These are phyloP conservation scores for Cosmorhoe ocellata DNA, from an alignment of 2,888 invertebrate genomes.

Conservation along the genomic window DNA sequence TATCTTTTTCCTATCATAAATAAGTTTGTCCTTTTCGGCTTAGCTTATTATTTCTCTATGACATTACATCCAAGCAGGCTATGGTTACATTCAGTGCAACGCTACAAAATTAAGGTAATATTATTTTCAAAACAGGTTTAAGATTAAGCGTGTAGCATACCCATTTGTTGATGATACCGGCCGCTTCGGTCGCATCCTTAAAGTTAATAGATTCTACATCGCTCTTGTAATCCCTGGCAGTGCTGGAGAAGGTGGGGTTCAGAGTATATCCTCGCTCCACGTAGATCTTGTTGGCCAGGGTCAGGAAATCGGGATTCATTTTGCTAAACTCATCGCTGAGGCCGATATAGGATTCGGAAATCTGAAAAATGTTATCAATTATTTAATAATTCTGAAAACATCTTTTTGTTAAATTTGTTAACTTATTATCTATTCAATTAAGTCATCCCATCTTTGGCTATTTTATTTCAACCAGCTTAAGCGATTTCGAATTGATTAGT, in stretches of 20 bases:
- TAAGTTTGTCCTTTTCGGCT: no score
- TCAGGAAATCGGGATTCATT: slow-evolving; percentile 45
- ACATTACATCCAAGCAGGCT: not conserved
- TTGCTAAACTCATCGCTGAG: slow-evolving; percentile 40
- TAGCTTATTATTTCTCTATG: no score
- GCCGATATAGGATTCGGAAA: slow-evolving; percentile 37
- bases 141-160: slow-evolving; percentile 30
- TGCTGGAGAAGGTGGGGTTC: slow-evolving; percentile 35
- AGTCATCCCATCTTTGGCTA: no score
- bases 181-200: slow-evolving; percentile 35
- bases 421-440: no score
- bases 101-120: no score
- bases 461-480: no score
- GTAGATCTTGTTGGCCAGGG: slow-evolving; percentile 53
- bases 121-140: not conserved
- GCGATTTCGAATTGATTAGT: no score
- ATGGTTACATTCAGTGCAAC: no score
- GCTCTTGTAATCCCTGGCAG: slow-evolving; percentile 39
- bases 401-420: no score
- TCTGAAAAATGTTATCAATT: slow-evolving; percentile 33
- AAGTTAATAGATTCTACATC: slow-evolving; percentile 48
- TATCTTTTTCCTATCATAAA: no score
- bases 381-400: no score
- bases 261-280: slow-evolving; percentile 39
- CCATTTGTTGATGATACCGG: slow-evolving; percentile 44